phyloP scores from a whole-genome alignment of 2,797 vertebrate species.

The Malacoraja senta region DNA sequence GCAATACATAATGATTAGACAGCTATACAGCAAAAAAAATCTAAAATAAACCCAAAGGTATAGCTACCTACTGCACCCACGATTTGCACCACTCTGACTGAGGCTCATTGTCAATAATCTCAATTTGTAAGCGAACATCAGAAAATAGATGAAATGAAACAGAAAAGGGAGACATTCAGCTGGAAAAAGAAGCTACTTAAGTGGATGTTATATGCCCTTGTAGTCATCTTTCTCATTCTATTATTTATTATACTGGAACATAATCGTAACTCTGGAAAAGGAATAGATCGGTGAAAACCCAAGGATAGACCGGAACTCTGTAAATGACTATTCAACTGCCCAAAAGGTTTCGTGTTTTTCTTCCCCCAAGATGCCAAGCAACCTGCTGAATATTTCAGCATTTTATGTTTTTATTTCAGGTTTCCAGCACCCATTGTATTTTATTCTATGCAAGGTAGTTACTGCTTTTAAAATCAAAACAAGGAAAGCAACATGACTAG shows the following conservation, averaged over 20 bases:
- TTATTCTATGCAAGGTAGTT: not conserved
- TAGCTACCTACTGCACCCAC: not conserved
- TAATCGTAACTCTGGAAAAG: not conserved
- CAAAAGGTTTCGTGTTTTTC: too few relatives aligned
- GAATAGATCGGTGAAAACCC: not conserved
- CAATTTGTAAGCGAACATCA: not conserved
- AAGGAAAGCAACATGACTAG: not conserved
- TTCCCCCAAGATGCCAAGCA: too few relatives aligned
- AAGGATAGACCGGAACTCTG: not conserved
- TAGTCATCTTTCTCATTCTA: not conserved
- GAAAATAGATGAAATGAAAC: not conserved
- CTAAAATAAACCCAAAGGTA: not conserved
- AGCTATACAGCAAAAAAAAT: not conserved
- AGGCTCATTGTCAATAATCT: too few relatives aligned
- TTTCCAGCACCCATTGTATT: too few relatives aligned
- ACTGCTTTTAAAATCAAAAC: not conserved
- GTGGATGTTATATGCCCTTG: not conserved
- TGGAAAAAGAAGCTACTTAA: not conserved
- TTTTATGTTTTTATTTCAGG: too few relatives aligned
- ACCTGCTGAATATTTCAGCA: too few relatives aligned
- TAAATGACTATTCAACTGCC: not conserved
- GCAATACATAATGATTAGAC: not conserved
- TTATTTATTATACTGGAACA: not conserved
- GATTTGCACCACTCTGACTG: not conserved
- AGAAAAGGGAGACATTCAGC: too few relatives aligned